Evolutionary conservation across 2,113 vertebrate genomes (phyloP), one percentile per base, ranked within the genome.

Genomic region (Oreochromis aureus): DNA sequence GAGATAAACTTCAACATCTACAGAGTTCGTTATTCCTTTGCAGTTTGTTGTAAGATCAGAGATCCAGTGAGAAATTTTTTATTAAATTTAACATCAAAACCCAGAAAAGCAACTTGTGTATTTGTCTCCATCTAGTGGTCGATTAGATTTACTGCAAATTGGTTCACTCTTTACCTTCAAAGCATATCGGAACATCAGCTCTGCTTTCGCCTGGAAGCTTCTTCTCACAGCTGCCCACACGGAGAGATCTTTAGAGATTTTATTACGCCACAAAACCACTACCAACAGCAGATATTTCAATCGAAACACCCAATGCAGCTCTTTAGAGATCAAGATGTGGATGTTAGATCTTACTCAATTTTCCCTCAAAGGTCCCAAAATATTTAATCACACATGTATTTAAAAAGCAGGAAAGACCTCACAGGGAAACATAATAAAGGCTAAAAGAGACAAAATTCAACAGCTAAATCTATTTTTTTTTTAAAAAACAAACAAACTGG

Each of bases 281-380:
- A 7, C 0, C 71, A 12, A 46, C 24, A 51, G 71, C 71, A 76
- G 24, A 51, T 30, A 48, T 30, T 76, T 76, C 10, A 46, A 19
- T 48, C 0, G 0, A 30, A 51, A 18, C 24, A 18, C 24, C 44
- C 24, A 15, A 11, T 16, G 10, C 16, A 51, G 44, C 44, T 76
- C 24, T 76, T 30, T 27, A 51, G 22, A 32, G 24, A 18, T 73
- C 66, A 44, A 44, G n/a, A 76, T 48, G 22, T 30, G 69, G 41
- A 76, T 16, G 6, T 73, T 73, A 46, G 41, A 24, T 51, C 18
- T 76, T 76, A 44, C 44, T 48, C 4, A 0, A 48, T 46, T 48
- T 15, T 76, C 15, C 24, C 44, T 5, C 44, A 76, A 24, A 73
- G 61, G 18, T 41, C 11, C 36, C 4, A 41, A 12, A 24, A 15